A percentile compares a stretch with the other conserved stretches of the same genome.
Conservation (phyloP, 1,140 invertebrate species). For the Chionoecetes opilio region DNA sequence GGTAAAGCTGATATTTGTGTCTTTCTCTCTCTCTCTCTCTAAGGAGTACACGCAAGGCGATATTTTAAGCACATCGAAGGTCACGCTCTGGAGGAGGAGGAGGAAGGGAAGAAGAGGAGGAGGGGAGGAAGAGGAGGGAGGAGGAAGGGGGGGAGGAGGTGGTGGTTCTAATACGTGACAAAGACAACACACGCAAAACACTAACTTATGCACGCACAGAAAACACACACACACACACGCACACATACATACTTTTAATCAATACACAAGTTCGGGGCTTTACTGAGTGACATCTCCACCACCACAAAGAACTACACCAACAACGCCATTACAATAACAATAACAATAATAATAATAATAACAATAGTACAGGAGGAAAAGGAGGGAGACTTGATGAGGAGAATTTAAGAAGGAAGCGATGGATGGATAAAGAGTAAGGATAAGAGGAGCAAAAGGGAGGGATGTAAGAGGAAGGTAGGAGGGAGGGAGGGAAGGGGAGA, state of each 20-base stretch:
- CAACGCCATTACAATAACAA: neutral
- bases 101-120: neutral
- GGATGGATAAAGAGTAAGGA: no score
- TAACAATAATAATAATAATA: neutral
- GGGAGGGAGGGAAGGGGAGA: no score
- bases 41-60: neutral
- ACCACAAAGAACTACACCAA: neutral
- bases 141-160: neutral
- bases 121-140: neutral
- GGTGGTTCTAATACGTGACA: neutral
- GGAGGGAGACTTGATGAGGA: no score
- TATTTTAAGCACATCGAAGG: neutral
- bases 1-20: no score
- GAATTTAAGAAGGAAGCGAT: no score
- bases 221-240: conserved; percentile 4
- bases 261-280: neutral
- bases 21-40: no score
- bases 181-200: neutral
- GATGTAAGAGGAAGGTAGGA: no score
- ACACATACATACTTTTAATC: neutral
- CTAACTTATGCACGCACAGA: no score
- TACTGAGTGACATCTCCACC: neutral
- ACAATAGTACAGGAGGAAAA: no score
- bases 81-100: neutral
- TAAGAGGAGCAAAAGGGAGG: no score